Base-by-base conservation (phyloP, 2,797 vertebrate genomes). In the Molossus molossus region DNA sequence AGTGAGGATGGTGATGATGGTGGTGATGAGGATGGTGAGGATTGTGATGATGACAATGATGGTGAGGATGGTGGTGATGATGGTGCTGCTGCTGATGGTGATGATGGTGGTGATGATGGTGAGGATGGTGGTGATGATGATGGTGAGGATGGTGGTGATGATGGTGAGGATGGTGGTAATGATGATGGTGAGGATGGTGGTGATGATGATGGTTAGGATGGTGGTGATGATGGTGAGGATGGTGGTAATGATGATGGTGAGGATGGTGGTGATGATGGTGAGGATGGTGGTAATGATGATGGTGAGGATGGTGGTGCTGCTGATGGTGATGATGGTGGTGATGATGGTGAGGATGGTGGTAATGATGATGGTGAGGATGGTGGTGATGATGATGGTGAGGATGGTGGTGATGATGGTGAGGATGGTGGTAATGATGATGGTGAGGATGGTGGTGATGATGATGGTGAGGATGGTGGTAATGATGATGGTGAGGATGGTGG, bases 331-430 rank as follows among this genome's bases (percentile, higher is more conserved):
- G 33, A 1, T 17, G 27, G 2, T 45, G 80, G 1, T 45, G 20
- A 0, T 4, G 5, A 1, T 27, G 60, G 1, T 14, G 18, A 4
- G 18, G 18, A 0, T 37, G 23, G 0, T 40, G 70, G 1, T 62
- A n/a, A n/a, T n/a, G 25, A 5, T n/a, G 33, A 0, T 57, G 13
- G 5, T 17, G 20, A 5, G 65, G 48, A 4, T 29, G 21, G 0
- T 87, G 40, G 1, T 73, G 27, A 1, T 27, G 17, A 0, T 53
- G 25, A 2, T 27, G 23, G 0, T 27, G 40, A 1, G 53, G 13
- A 0, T 75, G 7, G 0, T 75, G 57, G 0, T 40, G 13, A 0
- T 33, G 27, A 1, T 20, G 11, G n/a, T n/a, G n/a, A n/a, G n/a
- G n/a, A 0, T 23, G 40, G 0, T 27, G 45, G 1, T 17, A 40